Base-by-base conservation (phyloP, 2,888 invertebrate species). In the Empis livida region DNA sequence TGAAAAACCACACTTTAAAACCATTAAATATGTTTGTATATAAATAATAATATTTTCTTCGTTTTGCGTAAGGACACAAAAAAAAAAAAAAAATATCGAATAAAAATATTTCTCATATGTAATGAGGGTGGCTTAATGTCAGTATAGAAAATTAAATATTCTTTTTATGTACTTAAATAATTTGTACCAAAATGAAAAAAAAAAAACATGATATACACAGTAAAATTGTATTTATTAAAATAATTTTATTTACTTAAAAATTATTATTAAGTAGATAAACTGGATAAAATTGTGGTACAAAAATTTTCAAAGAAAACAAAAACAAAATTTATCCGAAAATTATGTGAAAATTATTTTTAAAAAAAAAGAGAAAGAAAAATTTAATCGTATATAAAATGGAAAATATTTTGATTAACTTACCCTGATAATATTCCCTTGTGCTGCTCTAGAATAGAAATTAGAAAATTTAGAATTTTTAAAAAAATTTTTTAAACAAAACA, bases 361-460 rank as follows among this genome's bases (percentile, higher is more conserved):
- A n/a, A n/a, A n/a, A n/a, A n/a, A n/a, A n/a, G n/a, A n/a, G n/a
- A n/a, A n/a, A n/a, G n/a, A 41, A 41, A 17, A 44, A 20, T n/a
- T 17, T 41, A 45, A 43, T 15, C 11, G 2, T 11, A n/a, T n/a
- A n/a, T n/a, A 27, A 14, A 35, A 10, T n/a, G n/a, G n/a, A 17
- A 38, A 37, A 27, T 16, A 42, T 43, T 32, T 30, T 23, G 41
- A 41, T 43, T 39, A 30, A 53, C 57, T 59, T 54, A 59, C 59
- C 59, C 50, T 57, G 54, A 52, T 55, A 55, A 43, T 56, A 54
- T 50, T 54, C 56, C 49, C 56, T 55, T 42, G 54, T 14, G 41
- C n/a, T 41, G n/a, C 23, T 20, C 41, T 53, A 51, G 54, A 51
- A 52, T 57, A 53, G n/a, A n/a, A n/a, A 48, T 52, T 40, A 31